These are phyloP conservation scores for Penaeus vannamei DNA, from an alignment of 1,140 invertebrate species.

Conservation along the genomic window DNA sequence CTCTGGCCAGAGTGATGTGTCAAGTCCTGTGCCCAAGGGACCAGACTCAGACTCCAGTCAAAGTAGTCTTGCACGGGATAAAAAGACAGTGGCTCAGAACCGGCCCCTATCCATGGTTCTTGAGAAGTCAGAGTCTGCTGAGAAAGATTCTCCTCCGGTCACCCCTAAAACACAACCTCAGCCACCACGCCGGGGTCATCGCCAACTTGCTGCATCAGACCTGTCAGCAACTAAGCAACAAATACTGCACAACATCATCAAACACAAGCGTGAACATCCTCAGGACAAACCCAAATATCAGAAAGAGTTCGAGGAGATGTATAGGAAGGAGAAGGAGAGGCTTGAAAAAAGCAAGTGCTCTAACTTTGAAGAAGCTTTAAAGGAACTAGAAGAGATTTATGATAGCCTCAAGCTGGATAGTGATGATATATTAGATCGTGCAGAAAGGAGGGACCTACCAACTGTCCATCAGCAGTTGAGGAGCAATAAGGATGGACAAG, in stretches of 20 bases:
- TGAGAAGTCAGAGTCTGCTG: constrained; percentile 69
- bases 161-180: constrained; percentile 51
- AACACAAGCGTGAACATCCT: constrained; percentile 39
- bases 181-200: constrained; percentile 53
- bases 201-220: constrained; percentile 56
- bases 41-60: constrained; percentile 61
- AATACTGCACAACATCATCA: constrained; percentile 46
- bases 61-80: constrained; percentile 57
- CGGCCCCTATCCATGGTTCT: constrained; percentile 70
- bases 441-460: constrained; percentile 82
- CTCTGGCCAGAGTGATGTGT: constrained; percentile 69
- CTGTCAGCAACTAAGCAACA: constrained; percentile 43
- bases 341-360: constrained; percentile 76
- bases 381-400: constrained; percentile 91
- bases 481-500: neutral
- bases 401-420: constrained; percentile 82
- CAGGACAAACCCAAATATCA: constrained; percentile 38
- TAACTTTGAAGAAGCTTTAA: constrained; percentile 88
- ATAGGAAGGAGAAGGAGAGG: constrained; percentile 63
- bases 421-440: constrained; percentile 84
- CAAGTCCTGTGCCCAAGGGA: constrained; percentile 60
- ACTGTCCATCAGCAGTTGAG: constrained; percentile 71
- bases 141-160: constrained; percentile 56
- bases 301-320: constrained; percentile 63
- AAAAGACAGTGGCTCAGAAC: constrained; percentile 68